Evolutionary conservation across 1,140 invertebrate species (phyloP), one percentile per base, ranked within the genome.

Genomic region (Acromyrmex charruanus): DNA sequence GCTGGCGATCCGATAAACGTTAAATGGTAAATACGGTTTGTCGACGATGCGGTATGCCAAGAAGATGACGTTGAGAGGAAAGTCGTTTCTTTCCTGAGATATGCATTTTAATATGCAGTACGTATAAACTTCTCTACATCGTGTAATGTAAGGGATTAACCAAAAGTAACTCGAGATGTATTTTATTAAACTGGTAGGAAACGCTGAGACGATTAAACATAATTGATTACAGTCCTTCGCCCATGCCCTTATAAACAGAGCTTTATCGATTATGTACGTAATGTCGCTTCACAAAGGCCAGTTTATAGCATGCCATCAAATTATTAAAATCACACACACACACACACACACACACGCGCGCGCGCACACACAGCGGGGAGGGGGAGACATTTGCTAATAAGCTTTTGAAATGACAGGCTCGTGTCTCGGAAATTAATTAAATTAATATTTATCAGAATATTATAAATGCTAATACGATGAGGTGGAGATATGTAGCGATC

Each of bases 101-200:
- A 25, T 16, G 49, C 49, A 16, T 81, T 69, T 81, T 21, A 55
- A 55, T 28, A 21, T 49, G 35, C 16, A 0, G 21, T 5, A 31
- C 12, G 14, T 21, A 12, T 16, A 58, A 59, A 14, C 14, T 10
- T 71, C 69, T 63, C 18, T 49, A 63, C 25, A 35, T 61, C 28
- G 58, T 35, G 39, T 61, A 82, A 82, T 51, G 31, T 51, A 10
- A 9, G n/a, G 28, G 44, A 84, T 81, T 71, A 81, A 71, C 79
- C 6, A 18, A 28, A 81, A 81, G 35, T 81, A 81, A 81, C 66
- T 44, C 12, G 49, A 53, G 16, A 72, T 58, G 75, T 80, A 86
- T 88, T 88, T 80, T 82, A 51, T 85, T 85, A 77, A 89, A 72
- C 31, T 63, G 21, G 44, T n/a, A 51, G 49, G 28, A 68, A 88